Base-by-base conservation (phyloP, 2,113 vertebrate species). In the Antidorcas marsupialis region DNA sequence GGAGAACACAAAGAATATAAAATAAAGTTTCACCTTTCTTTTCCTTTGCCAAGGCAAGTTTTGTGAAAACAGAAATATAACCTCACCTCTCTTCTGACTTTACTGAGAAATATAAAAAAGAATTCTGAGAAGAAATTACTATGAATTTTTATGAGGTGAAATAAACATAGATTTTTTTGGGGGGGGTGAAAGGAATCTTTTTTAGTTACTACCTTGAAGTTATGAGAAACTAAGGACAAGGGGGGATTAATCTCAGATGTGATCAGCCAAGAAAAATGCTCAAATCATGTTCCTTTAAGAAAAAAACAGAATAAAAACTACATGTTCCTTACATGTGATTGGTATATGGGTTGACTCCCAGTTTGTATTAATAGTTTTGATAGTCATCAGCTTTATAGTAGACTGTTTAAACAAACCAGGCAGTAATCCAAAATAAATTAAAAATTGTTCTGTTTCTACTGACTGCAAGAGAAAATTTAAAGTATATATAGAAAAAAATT, bases 21-120 rank as follows among this genome's bases (percentile, higher is more conserved):
- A 86, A 79, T 74, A 87, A 79, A 62, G 30, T 79, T 95, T 85
- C 13, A 25, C 17, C 3, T 91, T 96, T 64, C 50, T 89, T 97
- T 97, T 85, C 17, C 6, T 89, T 81, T 79, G 45, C 28, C 45
- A 84, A 30, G 55, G 53, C 3, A 93, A 94, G 76, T 87, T 57
- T 50, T 89, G 28, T 85, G 53, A 87, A 95, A 93, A 91, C 0
- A 83, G 60, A 96, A 96, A 81, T 87, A 92, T 59, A 83, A 14
- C 28, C 86, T 89, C 43, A 27, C 47, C 1, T 79, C 36, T 83
- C 27, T 47, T 84, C 50, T 86, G 9, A 57, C 89, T 95, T 97
- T 97, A 87, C 57, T 59, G 62, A 95, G 52, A 84, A 94, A 96
- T 92, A 47, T 28, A 95, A 89, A 8, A 97, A 89, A 36, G 33